A percentile compares a stretch with the other conserved stretches of the same genome.
phyloP scores from a whole-genome alignment of 1,140 invertebrate genomes.

The Megalopta genalis region DNA sequence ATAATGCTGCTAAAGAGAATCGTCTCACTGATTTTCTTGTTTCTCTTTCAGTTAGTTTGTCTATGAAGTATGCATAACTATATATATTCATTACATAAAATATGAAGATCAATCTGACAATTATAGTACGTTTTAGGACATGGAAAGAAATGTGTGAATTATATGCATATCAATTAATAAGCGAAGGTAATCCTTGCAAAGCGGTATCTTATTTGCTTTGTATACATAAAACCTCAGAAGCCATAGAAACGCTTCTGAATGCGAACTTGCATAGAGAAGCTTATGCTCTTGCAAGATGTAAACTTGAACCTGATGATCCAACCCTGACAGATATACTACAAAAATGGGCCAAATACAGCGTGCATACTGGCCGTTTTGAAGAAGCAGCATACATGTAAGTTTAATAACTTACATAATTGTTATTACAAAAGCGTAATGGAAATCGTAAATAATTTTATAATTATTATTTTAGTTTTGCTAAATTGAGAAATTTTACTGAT shows the following conservation, averaged over 20 bases:
- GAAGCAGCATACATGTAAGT: constrained; percentile 83
- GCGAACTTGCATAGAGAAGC: constrained; percentile 83
- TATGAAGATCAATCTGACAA: neutral
- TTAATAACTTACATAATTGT: no score
- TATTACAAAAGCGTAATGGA: neutral
- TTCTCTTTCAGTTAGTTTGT: constrained; percentile 72
- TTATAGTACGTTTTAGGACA: constrained; percentile 60
- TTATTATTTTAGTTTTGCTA: constrained; percentile 56
- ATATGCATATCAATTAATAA: constrained; percentile 83
- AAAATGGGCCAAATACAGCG: constrained; percentile 80
- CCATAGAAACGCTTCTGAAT: constrained; percentile 81
- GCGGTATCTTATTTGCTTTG: constrained; percentile 83
- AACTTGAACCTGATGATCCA: constrained; percentile 80
- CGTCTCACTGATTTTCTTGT: constrained; percentile 74
- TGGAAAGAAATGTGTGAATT: constrained; percentile 82
- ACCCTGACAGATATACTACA: constrained; percentile 78
- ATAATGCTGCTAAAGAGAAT: constrained; percentile 66
- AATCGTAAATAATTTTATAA: constrained; percentile 12
- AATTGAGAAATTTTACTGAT: constrained; percentile 66
- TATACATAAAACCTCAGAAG: constrained; percentile 83
- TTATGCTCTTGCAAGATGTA: constrained; percentile 82
- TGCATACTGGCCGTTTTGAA: constrained; percentile 80
- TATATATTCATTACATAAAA: constrained; percentile 4
- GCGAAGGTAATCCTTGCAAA: constrained; percentile 79
- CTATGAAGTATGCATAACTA: constrained; percentile 60